Conservation (phyloP, 2,113 vertebrate species). For the Salminus brasiliensis region DNA sequence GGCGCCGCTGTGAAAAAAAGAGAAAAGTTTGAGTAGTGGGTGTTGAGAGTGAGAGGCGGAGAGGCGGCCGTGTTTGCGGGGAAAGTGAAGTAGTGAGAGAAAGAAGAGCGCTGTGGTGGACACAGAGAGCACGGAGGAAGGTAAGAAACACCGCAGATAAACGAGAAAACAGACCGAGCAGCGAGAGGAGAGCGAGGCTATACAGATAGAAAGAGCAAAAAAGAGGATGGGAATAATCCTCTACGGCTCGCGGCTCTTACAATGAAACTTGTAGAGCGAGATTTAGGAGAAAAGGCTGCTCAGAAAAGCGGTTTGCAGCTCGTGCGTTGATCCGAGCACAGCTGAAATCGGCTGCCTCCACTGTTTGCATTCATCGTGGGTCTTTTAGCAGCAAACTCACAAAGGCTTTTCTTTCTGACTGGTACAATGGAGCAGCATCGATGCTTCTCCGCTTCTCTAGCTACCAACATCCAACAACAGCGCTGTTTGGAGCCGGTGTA, state of each 20-base stretch:
- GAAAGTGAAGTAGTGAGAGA: conserved; percentile 52
- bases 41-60: conserved; percentile 57
- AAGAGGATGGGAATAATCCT: neutral
- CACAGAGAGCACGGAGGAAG: conserved; percentile 43
- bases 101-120: conserved; percentile 51
- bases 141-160: conserved; percentile 46
- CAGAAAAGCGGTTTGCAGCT: neutral
- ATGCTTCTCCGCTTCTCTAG: neutral
- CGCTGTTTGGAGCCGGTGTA: neutral
- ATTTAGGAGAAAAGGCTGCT: neutral
- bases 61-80: conserved; percentile 59
- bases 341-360: neutral
- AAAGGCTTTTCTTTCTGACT: neutral
- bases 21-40: conserved; percentile 69
- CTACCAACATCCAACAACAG: neutral
- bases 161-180: neutral
- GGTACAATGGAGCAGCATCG: neutral
- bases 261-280: conserved; percentile 36
- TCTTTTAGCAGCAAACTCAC: conserved; percentile 31
- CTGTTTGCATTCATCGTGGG: neutral
- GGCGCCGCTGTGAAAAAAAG: conserved; percentile 67
- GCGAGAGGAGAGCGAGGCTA: neutral
- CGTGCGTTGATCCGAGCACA: too few relatives aligned
- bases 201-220: too few relatives aligned
- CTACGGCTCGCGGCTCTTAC: neutral